Conservation (phyloP, 2,888 invertebrate species). For the Thereva nobilitata region DNA sequence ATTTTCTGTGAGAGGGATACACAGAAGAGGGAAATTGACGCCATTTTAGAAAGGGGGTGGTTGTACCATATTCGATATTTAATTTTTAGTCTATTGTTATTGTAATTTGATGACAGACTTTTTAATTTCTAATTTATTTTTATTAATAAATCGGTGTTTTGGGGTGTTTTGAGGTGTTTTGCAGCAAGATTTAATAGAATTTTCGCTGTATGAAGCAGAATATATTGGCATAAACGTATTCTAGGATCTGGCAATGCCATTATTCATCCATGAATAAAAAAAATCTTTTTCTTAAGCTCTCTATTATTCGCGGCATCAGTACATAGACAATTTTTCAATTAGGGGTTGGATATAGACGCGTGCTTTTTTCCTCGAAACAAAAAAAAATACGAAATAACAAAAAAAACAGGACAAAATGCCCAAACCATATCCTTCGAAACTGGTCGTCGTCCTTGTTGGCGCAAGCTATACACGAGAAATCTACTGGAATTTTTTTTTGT, state of each 20-base stretch:
- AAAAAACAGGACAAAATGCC: conserved; percentile 30
- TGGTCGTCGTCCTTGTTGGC: conserved; percentile 30
- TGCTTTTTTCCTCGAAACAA: conserved; percentile 24
- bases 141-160: no score
- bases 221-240: background rate
- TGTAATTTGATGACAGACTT: no score
- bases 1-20: no score
- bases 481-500: conserved; percentile 20
- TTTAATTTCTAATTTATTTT: no score
- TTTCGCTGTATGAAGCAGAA: no score
- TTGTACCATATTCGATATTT: no score
- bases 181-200: no score
- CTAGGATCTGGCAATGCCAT: conserved; percentile 7
- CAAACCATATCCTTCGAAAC: conserved; percentile 13
- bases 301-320: conserved; percentile 20
- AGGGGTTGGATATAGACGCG: conserved; percentile 38
- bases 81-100: no score
- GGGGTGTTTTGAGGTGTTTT: no score
- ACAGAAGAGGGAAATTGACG: no score
- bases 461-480: conserved; percentile 10
- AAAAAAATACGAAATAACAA: conserved; percentile 11
- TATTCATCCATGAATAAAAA: background rate
- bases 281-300: conserved; percentile 3
- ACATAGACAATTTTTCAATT: conserved; percentile 36
- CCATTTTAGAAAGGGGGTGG: no score